Base-by-base conservation (phyloP, 2,113 vertebrate species). In the Alosa alosa region DNA sequence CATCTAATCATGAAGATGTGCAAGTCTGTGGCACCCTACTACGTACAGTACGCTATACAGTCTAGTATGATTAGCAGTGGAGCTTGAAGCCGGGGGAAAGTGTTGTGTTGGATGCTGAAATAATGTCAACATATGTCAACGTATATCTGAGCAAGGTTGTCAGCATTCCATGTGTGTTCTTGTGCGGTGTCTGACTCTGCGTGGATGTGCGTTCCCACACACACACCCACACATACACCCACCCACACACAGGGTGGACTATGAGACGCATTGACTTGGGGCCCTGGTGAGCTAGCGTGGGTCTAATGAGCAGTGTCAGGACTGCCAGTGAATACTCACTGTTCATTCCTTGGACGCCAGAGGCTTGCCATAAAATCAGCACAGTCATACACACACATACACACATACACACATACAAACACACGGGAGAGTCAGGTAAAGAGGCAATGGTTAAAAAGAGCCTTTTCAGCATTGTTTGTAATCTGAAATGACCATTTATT, bases 281-380 rank as follows among this genome's bases (percentile, higher is more conserved):
- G 72, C 31, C 72, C 25, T 78, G 72, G 31, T 39, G 72, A 72
- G 25, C 64, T 17, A 17, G 72, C 25, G 0, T 39, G 31, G 25
- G 25, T 15, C 72, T 78, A 78, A 78, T 17, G 72, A 78, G 31
- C 72, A 41, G 31, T 78, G 72, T 39, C 72, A 78, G 72, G 8
- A 72, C n/a, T 72, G 64, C 64, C 64, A 72, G n/a, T 72, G n/a
- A 36, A 72, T 36, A 72, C 64, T 72, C 64, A 72, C 64, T 36
- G 31, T 39, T 78, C 72, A 17, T 39, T 36, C 72, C 72, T 31
- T 68, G 64, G n/a, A 68, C 11, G 64, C 22, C 64, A 68, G 64
- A 68, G 64, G 64, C 64, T 31, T 68, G 64, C n/a, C 10, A 68
- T 31, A 8, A 31, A 68, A 68, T 68, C 72, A 78, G 25, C 31